Base-by-base conservation (phyloP, 1,140 invertebrate species). In the Chlorops oryzae region DNA sequence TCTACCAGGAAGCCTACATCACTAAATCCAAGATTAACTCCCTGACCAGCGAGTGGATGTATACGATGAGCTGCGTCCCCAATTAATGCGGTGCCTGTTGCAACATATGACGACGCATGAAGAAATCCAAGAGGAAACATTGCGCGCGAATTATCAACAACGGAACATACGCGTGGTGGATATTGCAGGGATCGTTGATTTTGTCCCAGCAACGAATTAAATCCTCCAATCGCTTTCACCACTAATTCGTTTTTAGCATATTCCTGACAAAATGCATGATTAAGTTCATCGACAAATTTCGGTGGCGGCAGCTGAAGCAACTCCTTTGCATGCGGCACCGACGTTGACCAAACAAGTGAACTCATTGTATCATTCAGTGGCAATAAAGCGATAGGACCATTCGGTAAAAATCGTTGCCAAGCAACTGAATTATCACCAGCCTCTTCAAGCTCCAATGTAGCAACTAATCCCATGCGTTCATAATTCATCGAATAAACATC, bases 41-140 rank as follows among this genome's bases (percentile, higher is more conserved):
- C 96, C 74, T 97, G 94, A 1, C 96, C 96, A 38, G 96, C 96
- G 42, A 98, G 70, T 0, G 96, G 96, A 78, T 99, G 96, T 28
- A 99, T 80, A 65, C 92, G 80, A 74, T 99, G 96, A 7, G 95
- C 95, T 27, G 96, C 91, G 80, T 99, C 96, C 13, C 93, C 93
- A 52, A 97, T 80, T 3, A 96, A 73, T 37, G 83, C 92, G 9
- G 85, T 81, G 44, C 88, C 79, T 17, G 78, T 73, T 24, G 75
- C 77, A 1, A 92, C 82, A 74, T 98, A 98, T 54, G 84, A 80
- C 1, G 85, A 82, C 21, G 92, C 82, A 73, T 98, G 93, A 1
- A 90, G 86, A 63, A 98, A 90, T 20, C 85, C 87, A 6, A 99
- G 76, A 1, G 96, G 96, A 75, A 98, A 99, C 5, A 83, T 82